Base-by-base conservation (phyloP, 2,888 invertebrate species). In the Protonemura montana region DNA sequence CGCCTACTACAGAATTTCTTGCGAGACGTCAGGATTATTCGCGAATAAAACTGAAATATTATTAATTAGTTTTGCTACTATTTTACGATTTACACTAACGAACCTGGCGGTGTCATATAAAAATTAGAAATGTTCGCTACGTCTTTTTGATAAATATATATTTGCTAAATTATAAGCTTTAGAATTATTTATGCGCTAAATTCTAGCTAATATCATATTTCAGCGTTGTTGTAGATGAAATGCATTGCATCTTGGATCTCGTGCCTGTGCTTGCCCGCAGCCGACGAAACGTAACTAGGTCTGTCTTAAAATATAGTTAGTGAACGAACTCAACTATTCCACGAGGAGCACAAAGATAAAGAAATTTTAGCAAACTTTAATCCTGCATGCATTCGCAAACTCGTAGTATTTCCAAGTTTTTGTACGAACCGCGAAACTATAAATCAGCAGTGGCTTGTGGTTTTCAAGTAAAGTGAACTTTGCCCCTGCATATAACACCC, bases 41-140 rank as follows among this genome's bases (percentile, higher is more conserved):
- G 59, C 59, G 59, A 59, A 59, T 59, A 59, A 59, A 59, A 59
- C 59, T 59, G 13, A 59, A 59, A 59, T 59, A 59, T 59, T 59
- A 59, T 59, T 59, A 59, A 59, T 59, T 59, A 59, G 59, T 10
- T 3, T 59, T 59, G 59, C 59, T 59, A 59, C 59, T 59, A 59
- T 59, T 3, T 59, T 59, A 59, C 21, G 59, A 13, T 59, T 16
- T 21, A 21, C 59, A 59, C 59, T 59, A 59, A 59, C 21, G 59
- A 59, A 59, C 59, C 59, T 59, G 59, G 1, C 59, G 13, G 59
- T 59, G 59, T 59, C 59, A 59, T 59, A 59, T 59, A 59, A 59
- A 59, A 59, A 59, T 59, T 59, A 59, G 3, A 59, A 59, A 10
- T 59, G 59, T 21, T 59, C 59, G 59, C 21, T 59, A 59, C 59